Evolutionary conservation across 2,113 vertebrate genomes (phyloP).

Genomic region (Cygnus buccinator): DNA sequence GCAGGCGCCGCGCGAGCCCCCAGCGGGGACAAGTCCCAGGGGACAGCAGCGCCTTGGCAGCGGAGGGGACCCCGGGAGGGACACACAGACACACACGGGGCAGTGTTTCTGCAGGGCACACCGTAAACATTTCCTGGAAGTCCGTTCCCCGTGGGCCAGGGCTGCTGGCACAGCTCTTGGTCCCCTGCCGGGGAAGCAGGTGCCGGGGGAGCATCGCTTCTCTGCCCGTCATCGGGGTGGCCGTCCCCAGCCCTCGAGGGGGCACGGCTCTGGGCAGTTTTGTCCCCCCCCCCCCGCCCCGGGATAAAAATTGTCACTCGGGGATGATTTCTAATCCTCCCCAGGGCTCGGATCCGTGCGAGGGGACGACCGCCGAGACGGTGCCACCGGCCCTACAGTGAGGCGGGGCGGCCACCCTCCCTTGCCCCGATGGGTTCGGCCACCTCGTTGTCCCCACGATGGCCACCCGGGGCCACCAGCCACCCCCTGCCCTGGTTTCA

Average conservation of each 20-base stretch:
- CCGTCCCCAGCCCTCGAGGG: not conserved
- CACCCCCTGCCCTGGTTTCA: too few species aligned
- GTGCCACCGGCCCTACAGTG: not conserved
- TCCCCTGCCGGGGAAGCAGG: conserved; percentile 4
- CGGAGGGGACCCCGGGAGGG: not conserved
- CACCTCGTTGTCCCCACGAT: too few species aligned
- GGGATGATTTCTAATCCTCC: not conserved
- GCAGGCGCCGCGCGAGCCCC: not conserved
- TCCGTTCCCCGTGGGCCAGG: not conserved
- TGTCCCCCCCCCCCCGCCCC: too few species aligned
- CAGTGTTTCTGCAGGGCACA: not conserved
- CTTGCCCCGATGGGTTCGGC: rapidly evolving
- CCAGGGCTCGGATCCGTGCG: rapidly evolving
- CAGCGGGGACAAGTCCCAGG: not conserved
- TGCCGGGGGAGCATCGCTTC: not conserved
- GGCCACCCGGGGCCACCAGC: not conserved
- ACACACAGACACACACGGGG: not conserved
- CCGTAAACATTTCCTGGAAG: conserved; percentile 30
- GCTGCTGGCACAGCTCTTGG: conserved; percentile 20
- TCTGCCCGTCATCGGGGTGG: not conserved
- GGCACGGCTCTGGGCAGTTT: rapidly evolving
- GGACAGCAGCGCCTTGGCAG: not conserved
- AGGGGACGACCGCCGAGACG: rapidly evolving
- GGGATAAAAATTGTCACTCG: too few species aligned
- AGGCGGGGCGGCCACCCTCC: not conserved